Base-by-base conservation (phyloP, 2,797 vertebrate genomes). In the Acanthopagrus latus region DNA sequence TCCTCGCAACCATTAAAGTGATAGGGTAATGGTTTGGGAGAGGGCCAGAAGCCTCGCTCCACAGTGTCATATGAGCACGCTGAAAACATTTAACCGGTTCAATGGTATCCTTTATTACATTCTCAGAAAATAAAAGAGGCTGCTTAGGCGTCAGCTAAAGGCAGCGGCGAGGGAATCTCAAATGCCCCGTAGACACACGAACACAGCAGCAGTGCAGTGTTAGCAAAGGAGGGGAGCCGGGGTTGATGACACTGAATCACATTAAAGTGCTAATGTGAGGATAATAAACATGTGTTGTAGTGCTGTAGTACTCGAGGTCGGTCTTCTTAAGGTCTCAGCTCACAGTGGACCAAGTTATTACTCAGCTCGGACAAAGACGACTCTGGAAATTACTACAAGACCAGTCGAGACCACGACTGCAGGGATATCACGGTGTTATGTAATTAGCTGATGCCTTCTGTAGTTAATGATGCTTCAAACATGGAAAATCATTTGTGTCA, bases 31-130 rank as follows among this genome's bases (percentile, higher is more conserved):
- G 82, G 76, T 84, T 88, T 86, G 74, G 79, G 73, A 58, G 70
- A 76, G 69, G 78, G 84, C 87, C 86, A 90, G 81, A 55, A 70
- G 74, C 72, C 60, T 78, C n/a, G 47, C 83, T 79, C 80, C 74
- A 56, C 68, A 16, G 56, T 55, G 75, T 81, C 72, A 68, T 69
- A 63, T 50, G 71, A 80, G 76, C 67, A 58, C 2, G 51, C 70
- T 52, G 76, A 74, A 87, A 88, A 80, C 86, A 86, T 87, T 90
- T 84, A 83, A 77, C 51, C 51, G 64, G 27, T 86, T 86, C 70
- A 89, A 23, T 82, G 64, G 59, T 67, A 52, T 71, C 80, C 64
- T 86, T 88, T 81, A 91, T 90, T 87, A 83, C 82, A 68, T 63
- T 78, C 68, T 65, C 44, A 16, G 54, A 76, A 78, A 86, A 80